phyloP scores from a whole-genome alignment of 2,888 invertebrate species.

The Pandemis heparana region DNA sequence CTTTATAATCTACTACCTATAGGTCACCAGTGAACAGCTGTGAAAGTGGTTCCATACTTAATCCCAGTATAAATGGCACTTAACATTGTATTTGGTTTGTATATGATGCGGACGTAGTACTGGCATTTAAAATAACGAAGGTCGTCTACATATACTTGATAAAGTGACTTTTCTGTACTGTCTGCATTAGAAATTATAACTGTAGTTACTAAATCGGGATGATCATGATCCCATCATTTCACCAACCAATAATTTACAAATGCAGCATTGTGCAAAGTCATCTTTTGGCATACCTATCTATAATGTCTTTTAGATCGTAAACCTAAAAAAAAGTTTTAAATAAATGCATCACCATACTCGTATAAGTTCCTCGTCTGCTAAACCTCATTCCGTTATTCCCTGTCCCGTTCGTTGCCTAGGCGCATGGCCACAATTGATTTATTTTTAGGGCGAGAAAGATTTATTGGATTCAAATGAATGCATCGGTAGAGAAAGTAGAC shows the following conservation, averaged over 20 bases:
- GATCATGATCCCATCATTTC: not conserved
- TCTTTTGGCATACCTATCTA: no score
- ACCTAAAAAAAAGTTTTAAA: constrained; percentile 2
- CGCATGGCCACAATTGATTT: constrained; percentile 58
- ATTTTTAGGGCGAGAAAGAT: constrained; percentile 55
- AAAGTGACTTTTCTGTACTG: constrained; percentile 62
- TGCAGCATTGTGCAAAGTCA: no score
- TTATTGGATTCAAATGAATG: constrained; percentile 55
- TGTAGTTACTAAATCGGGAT: constrained; percentile 23
- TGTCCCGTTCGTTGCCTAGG: constrained; percentile 45
- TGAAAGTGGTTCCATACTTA: constrained; percentile 60
- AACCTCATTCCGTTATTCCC: constrained; percentile 45
- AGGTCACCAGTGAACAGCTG: constrained; percentile 47
- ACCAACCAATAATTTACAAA: no score
- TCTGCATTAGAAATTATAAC: not conserved
- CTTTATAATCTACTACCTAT: constrained; percentile 18
- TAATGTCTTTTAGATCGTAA: constrained; percentile 1
- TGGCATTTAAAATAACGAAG: constrained; percentile 68
- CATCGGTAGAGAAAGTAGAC: constrained; percentile 65
- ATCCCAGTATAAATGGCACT: constrained; percentile 58
- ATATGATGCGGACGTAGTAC: constrained; percentile 63
- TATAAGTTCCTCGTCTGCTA: constrained; percentile 46
- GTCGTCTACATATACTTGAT: constrained; percentile 67
- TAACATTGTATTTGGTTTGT: constrained; percentile 52
- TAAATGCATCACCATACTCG: constrained; percentile 30